phyloP scores from a whole-genome alignment of 2,797 vertebrate genomes.

The Eleutherodactylus coqui region DNA sequence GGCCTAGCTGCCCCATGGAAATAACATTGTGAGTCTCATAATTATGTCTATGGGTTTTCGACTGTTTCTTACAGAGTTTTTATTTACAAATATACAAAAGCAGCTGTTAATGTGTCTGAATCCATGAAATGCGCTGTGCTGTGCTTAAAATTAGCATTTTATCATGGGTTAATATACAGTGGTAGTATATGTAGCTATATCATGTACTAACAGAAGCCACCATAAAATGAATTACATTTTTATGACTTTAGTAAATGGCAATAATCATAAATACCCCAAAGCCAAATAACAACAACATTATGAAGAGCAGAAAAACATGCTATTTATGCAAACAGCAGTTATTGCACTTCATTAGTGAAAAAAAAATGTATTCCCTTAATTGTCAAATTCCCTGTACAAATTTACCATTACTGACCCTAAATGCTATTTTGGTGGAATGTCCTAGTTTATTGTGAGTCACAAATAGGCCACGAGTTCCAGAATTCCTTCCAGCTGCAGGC shows the following conservation, averaged over 20 bases:
- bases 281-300: conserved; percentile 65
- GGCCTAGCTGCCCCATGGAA: too few species aligned
- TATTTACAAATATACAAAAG: background rate
- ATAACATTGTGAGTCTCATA: too few species aligned
- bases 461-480: conserved; percentile 44
- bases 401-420: conserved; percentile 50
- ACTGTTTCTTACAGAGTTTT: too few species aligned
- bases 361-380: conserved; percentile 55
- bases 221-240: conserved; percentile 57
- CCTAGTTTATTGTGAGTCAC: conserved; percentile 53
- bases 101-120: background rate
- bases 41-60: too few species aligned
- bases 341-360: conserved; percentile 69
- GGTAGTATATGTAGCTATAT: background rate
- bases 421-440: conserved; percentile 55
- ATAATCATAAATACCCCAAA: conserved; percentile 59
- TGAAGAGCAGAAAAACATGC: conserved; percentile 76
- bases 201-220: conserved; percentile 16
- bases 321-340: conserved; percentile 73
- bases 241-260: conserved; percentile 41
- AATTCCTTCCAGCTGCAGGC: conserved; percentile 28
- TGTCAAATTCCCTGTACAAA: conserved; percentile 47
- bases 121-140: background rate
- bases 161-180: conserved; percentile 23
- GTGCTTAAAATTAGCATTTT: conserved; percentile 28